These are phyloP conservation scores for Crematogaster levior DNA, from an alignment of 2,888 invertebrate species.

Conservation along the genomic window DNA sequence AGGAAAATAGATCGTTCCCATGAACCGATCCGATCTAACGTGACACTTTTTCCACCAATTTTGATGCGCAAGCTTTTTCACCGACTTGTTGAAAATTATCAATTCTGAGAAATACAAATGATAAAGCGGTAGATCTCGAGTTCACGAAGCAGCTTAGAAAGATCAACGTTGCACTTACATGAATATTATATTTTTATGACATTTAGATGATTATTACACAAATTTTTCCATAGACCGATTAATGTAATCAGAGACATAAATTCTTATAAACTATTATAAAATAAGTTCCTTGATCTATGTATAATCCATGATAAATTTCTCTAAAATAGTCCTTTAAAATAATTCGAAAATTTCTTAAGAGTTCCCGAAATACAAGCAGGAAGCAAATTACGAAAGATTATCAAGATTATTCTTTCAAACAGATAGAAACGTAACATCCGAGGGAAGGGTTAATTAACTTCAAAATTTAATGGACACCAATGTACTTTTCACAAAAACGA, in stretches of 20 bases:
- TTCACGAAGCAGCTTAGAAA: background rate
- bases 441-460: background rate
- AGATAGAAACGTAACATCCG: background rate
- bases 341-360: background rate
- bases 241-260: background rate
- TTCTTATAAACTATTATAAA: background rate
- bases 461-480: background rate
- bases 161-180: background rate
- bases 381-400: background rate
- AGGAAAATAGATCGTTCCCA: constrained; percentile 82
- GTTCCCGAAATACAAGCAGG: background rate
- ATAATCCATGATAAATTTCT: background rate
- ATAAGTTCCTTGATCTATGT: background rate
- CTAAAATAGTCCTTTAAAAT: background rate
- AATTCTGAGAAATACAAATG: constrained; percentile 7
- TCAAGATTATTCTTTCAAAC: background rate
- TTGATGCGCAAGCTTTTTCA: constrained; percentile 29
- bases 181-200: background rate
- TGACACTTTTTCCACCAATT: too few relatives aligned
- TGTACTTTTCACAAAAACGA: background rate
- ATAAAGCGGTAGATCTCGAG: background rate
- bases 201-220: background rate
- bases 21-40: constrained; percentile 40
- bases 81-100: background rate
- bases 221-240: background rate